Percentiles rank a stretch among this genome's conserved stretches.
Evolutionary conservation across 2,888 invertebrate genomes (phyloP).

Genomic region (Brenthis ino): DNA sequence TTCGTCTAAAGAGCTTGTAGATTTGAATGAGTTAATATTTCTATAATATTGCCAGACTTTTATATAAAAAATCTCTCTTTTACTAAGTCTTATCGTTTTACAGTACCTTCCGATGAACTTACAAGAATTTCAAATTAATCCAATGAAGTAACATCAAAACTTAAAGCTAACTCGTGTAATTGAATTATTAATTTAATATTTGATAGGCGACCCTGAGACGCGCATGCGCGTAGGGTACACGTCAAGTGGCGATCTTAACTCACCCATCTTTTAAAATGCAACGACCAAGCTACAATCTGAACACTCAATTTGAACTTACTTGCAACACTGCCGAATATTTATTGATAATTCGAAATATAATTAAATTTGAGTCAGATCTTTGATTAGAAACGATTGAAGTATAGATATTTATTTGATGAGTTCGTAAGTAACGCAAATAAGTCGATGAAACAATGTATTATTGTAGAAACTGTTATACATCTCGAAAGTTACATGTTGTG

Average conservation of each 20-base stretch:
- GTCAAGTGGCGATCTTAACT: slow-evolving; percentile 49
- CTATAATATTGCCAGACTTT: not conserved
- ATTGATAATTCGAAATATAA: not conserved
- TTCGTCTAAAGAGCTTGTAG: not conserved
- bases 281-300: slow-evolving; percentile 45
- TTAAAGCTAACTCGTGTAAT: slow-evolving; percentile 35
- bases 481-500: too few species aligned
- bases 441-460: too few species aligned
- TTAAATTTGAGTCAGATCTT: not conserved
- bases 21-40: too few species aligned
- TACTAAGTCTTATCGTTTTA: not conserved
- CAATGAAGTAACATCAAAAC: slow-evolving; percentile 36
- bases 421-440: too few species aligned
- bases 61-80: not conserved
- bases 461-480: too few species aligned
- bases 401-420: too few species aligned
- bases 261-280: slow-evolving; percentile 49
- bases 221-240: slow-evolving; percentile 54
- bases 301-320: slow-evolving; percentile 43
- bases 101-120: slow-evolving; percentile 4
- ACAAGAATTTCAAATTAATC: slow-evolving; percentile 27
- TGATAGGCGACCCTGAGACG: slow-evolving; percentile 45
- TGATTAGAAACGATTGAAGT: too few species aligned
- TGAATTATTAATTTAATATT: slow-evolving; percentile 43
- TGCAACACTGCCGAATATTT: not conserved